Evolutionary conservation across 2,797 vertebrate species (phyloP).

Genomic region (Myiotriccus ornatus): DNA sequence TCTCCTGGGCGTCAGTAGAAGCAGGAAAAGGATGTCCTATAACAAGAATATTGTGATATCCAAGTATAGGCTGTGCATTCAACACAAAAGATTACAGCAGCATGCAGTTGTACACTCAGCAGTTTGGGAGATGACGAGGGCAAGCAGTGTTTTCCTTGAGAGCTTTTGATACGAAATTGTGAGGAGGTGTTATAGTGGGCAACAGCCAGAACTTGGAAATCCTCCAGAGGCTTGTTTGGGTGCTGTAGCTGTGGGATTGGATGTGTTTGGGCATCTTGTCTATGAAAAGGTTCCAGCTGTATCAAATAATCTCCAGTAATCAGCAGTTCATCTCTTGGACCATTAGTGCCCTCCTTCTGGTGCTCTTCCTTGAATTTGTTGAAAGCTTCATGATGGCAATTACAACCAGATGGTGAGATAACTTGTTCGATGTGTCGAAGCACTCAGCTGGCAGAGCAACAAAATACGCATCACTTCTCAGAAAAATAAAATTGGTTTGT

Average conservation of each 20-base stretch:
- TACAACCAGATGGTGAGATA: slow-evolving; percentile 35
- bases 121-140: neutral
- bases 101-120: neutral
- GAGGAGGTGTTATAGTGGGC: neutral
- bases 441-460: neutral
- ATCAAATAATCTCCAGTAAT: neutral
- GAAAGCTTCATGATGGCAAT: neutral
- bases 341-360: neutral
- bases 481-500: neutral
- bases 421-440: rapidly evolving
- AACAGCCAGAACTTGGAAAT: neutral
- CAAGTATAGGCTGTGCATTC: neutral
- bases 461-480: neutral
- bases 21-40: neutral
- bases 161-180: neutral
- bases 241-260: neutral
- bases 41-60: neutral
- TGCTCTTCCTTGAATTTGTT: neutral
- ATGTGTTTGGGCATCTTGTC: neutral
- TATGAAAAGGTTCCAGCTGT: neutral
- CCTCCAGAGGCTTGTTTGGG: neutral
- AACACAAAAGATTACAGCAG: neutral
- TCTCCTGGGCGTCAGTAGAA: neutral
- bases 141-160: neutral
- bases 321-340: neutral